A percentile compares a stretch with the other conserved stretches of the same genome.
These are phyloP conservation scores for Drosophila willistoni DNA, from an alignment of 1,140 invertebrate species.

Conservation along the genomic window DNA sequence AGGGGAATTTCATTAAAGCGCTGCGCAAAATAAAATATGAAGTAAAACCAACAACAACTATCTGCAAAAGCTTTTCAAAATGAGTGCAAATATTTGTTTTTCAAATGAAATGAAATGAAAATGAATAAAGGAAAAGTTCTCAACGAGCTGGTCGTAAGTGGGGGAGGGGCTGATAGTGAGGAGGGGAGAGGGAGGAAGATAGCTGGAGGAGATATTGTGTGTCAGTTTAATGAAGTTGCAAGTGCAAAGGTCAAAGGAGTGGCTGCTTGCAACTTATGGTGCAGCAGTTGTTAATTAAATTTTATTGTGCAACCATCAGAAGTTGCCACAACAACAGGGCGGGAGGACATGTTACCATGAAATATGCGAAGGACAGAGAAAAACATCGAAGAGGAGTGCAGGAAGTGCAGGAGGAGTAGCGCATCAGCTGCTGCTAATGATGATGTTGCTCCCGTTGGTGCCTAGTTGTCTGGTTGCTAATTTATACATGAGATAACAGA, in stretches of 20 bases:
- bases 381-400: background rate
- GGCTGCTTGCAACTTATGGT: conserved; percentile 32
- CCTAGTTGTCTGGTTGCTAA: conserved; percentile 55
- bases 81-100: conserved; percentile 73
- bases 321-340: conserved; percentile 49
- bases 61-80: conserved; percentile 26
- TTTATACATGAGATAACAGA: conserved; percentile 63
- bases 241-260: conserved; percentile 57
- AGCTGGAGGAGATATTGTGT: background rate
- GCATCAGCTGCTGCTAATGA: conserved; percentile 49
- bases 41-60: conserved; percentile 55
- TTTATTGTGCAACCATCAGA: conserved; percentile 59
- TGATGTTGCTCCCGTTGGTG: conserved; percentile 38
- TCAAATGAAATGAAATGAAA: conserved; percentile 69
- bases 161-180: background rate
- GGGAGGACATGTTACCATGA: conserved; percentile 31
- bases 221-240: conserved; percentile 64
- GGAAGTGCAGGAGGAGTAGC: background rate
- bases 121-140: conserved; percentile 38
- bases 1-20: conserved; percentile 62
- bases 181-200: background rate
- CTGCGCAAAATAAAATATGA: conserved; percentile 50
- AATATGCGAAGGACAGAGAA: conserved; percentile 24
- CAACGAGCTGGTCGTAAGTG: background rate
- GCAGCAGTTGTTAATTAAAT: conserved; percentile 70